Base-by-base conservation (phyloP, 2,797 vertebrate species). In the Yasuhikotakia modesta region DNA sequence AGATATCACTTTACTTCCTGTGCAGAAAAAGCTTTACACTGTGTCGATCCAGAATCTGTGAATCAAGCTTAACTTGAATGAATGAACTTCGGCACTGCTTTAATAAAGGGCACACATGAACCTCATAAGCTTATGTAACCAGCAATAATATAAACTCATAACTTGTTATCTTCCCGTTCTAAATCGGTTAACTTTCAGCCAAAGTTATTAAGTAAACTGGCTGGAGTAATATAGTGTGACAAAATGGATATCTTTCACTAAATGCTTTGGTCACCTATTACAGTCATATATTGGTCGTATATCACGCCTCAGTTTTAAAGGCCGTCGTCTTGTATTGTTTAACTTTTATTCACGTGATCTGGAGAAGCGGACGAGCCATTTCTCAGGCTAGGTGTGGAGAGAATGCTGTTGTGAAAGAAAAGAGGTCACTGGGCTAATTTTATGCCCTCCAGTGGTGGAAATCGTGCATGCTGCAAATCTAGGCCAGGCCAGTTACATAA, bases 401-500 rank as follows among this genome's bases (percentile, higher is more conserved):
- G 86, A 43, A 43, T 57, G 53, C 66, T 74, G 64, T 70, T 79
- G 57, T 71, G 55, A 35, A 64, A 32, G 35, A 68, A 85, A 85
- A 57, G 82, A 89, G 89, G 90, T 90, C 85, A 88, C 84, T 86
- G 48, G 87, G 89, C 80, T 89, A 81, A 86, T 87, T 84, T 85
- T 74, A 83, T 87, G 76, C 78, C 66, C 79, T 82, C 35, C 69
- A 71, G 78, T 76, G 69, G 76, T 68, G 73, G 46, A 61, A 71
- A 74, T 74, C 75, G 13, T 86, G 73, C 52, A 13, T 52, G 2
- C 35, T 76, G 60, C 83, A 77, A 80, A 92, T 90, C 85, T 92
- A 90, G 90, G 89, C 73, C 90, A 89, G 85, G 55, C 39, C 87
- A 86, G 84, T 91, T 91, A 84, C 89, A 89, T 87, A 92, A 91